Evolutionary conservation across 2,888 invertebrate species (phyloP), one percentile per base, ranked within the genome.

Genomic region (Cryptosula pallasiana): DNA sequence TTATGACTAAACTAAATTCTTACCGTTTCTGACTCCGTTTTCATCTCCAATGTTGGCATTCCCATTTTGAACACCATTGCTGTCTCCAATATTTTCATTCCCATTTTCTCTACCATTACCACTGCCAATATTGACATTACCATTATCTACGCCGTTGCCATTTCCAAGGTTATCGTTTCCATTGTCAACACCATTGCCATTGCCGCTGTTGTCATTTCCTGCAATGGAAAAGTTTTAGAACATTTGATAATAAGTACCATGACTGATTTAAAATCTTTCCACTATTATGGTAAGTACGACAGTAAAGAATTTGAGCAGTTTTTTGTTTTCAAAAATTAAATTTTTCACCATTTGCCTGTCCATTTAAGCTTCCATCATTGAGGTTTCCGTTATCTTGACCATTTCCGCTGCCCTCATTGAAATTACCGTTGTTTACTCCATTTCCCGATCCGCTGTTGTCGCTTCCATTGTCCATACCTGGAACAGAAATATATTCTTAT

Each of bases 61-160:
- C 32, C 63, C 63, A 32, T 63, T 63, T 13, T 25, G n/a, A 1
- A 29, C 9, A 2, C 63, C 63, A 63, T 63, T 63, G 3, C 9
- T n/a, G 32, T 32, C 32, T 63, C 63, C 63, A 5, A 32, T 32
- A 63, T 63, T 63, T 13, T 25, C 63, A 32, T 63, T 63, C 1
- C 63, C 63, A 34, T 34, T 63, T 13, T 63, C 63, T 32, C 9
- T 27, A 29, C 63, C 63, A n/a, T 63, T 63, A 9, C 27, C 27
- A n/a, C 27, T 27, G 13, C 63, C 63, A 63, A 3, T 32, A 34
- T 63, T 63, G 9, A 27, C 63, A 63, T 63, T 63, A 13, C 63
- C 63, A 34, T 63, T 63, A n/a, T 63, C 63, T 13, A 32, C 63
- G 9, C 63, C 63, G 32, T 20, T 29, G 27, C 32, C 32, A 9